Conservation (phyloP, 2,888 invertebrate genomes). For the Argynnis bischoffii region DNA sequence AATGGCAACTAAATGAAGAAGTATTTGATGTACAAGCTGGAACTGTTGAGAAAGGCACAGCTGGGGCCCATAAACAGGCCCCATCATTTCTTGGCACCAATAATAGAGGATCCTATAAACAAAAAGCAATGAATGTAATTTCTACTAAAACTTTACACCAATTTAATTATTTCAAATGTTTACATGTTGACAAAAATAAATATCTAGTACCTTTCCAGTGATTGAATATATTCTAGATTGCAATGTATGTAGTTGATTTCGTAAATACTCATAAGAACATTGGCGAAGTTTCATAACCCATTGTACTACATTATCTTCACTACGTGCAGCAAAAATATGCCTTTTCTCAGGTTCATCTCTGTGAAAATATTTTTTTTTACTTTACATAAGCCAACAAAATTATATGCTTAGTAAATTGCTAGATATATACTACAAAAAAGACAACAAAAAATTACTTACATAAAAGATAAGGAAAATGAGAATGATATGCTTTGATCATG, state of each 20-base stretch:
- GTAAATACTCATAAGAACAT: conserved; percentile 88
- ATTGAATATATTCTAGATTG: conserved; percentile 86
- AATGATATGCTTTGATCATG: conserved; percentile 86
- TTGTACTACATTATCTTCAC: conserved; percentile 86
- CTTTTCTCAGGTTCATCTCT: conserved; percentile 85
- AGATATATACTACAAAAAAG: background rate
- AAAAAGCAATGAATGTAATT: background rate
- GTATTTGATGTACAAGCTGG: conserved; percentile 71
- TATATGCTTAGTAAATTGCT: background rate
- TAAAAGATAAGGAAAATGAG: conserved; percentile 88
- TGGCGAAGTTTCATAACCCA: conserved; percentile 87
- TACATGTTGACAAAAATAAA: background rate
- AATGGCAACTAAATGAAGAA: conserved; percentile 73
- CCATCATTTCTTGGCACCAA: conserved; percentile 84
- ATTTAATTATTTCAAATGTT: background rate
- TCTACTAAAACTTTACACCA: background rate
- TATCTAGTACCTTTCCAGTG: conserved; percentile 81
- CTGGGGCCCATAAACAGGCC: conserved; percentile 75
- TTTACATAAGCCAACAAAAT: conserved; percentile 1
- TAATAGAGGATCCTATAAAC: conserved; percentile 80
- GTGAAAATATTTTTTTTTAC: conserved; percentile 33
- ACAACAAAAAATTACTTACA: conserved; percentile 59
- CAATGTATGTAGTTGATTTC: conserved; percentile 83
- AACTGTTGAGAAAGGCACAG: conserved; percentile 69
- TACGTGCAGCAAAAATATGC: conserved; percentile 87